phyloP scores from a whole-genome alignment of 2,113 vertebrate genomes.

The Hyla sarda region DNA sequence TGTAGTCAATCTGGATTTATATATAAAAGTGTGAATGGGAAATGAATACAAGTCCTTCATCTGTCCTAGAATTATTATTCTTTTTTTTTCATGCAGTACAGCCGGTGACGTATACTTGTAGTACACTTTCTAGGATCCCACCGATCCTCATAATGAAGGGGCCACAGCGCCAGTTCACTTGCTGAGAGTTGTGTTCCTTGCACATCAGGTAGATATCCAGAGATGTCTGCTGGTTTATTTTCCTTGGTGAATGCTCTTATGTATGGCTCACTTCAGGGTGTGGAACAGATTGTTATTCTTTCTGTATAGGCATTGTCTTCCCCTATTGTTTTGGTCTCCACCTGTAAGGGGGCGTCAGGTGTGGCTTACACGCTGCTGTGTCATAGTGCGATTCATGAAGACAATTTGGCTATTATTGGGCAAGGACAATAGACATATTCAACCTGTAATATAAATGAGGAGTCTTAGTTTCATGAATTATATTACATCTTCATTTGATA shows the following conservation, averaged over 20 bases:
- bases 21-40: no score
- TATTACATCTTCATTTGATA: no score
- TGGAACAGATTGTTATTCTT: background rate
- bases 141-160: no score
- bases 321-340: conserved; percentile 5
- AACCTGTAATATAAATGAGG: background rate
- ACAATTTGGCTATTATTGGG: conserved; percentile 22
- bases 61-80: no score
- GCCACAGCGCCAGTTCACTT: no score
- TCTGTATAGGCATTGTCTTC: background rate
- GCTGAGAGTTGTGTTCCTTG: no score
- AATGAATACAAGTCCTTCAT: no score
- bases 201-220: no score
- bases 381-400: background rate
- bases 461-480: background rate
- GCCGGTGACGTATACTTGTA: no score
- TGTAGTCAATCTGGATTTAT: no score
- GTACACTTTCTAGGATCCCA: no score
- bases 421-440: background rate
- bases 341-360: conserved; percentile 29
- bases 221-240: background rate
- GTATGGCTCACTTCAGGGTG: background rate
- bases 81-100: no score
- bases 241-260: background rate
- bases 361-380: background rate